Conservation (phyloP, 2,888 invertebrate species). For the Odontocerum albicorne region DNA sequence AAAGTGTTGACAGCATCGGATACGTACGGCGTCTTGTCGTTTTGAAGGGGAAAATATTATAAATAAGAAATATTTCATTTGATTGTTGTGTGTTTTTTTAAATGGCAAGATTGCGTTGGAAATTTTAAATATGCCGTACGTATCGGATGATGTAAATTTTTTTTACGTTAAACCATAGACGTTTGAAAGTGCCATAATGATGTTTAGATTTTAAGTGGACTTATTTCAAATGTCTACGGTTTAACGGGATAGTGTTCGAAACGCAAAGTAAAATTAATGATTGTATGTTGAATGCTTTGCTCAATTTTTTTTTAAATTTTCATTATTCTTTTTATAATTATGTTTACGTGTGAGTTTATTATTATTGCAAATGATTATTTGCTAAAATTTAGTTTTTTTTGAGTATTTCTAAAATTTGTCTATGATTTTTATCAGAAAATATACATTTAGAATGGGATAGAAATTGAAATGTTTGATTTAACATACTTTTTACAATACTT, state of each 20-base stretch:
- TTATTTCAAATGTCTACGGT: neutral
- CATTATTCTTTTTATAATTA: no score
- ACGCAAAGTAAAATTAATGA: neutral
- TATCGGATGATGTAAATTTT: neutral
- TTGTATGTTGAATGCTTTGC: slow-evolving; percentile 24
- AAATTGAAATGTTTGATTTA: no score
- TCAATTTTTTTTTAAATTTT: slow-evolving; percentile 18
- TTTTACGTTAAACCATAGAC: neutral
- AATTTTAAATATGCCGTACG: slow-evolving; percentile 2
- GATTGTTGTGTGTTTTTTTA: slow-evolving; percentile 8
- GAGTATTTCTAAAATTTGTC: no score
- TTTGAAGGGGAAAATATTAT: neutral
- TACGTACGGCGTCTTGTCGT: neutral
- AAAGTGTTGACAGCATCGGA: slow-evolving; percentile 4
- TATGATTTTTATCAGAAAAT: no score
- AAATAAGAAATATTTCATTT: slow-evolving; percentile 7
- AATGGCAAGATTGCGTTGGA: neutral
- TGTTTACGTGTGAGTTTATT: no score
- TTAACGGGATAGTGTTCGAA: neutral
- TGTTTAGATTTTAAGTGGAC: slow-evolving; percentile 7
- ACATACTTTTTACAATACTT: no score
- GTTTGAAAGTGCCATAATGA: neutral
- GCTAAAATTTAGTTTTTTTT: neutral
- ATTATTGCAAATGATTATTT: no score
- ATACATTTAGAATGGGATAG: no score